These are phyloP conservation scores for Trypoxylon attenuatum DNA, from an alignment of 2,888 invertebrate genomes.

Conservation along the genomic window DNA sequence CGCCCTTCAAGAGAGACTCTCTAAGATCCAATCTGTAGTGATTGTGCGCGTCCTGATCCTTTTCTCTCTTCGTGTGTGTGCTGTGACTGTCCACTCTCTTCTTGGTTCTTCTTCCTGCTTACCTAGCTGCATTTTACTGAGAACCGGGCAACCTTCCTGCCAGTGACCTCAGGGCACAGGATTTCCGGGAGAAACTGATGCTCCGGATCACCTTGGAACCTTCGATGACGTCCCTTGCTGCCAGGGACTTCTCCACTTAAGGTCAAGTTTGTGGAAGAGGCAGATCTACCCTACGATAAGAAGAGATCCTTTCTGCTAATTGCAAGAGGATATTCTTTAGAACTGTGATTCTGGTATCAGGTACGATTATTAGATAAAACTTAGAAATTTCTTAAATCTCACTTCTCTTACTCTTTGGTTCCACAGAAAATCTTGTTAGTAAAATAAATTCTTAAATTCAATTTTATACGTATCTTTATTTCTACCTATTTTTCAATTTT, in stretches of 20 bases:
- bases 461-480: too few relatives aligned
- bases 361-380: too few relatives aligned
- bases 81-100: neutral
- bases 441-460: too few relatives aligned
- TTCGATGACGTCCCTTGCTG: slow-evolving; percentile 41
- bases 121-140: neutral
- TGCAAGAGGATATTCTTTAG: too few relatives aligned
- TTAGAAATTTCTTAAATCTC: too few relatives aligned
- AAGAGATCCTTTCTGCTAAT: too few relatives aligned
- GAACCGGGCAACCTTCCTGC: neutral
- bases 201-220: slow-evolving; percentile 41
- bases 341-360: too few relatives aligned
- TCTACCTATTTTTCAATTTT: too few relatives aligned
- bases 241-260: slow-evolving; percentile 54
- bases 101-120: neutral
- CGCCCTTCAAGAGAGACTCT: slow-evolving; percentile 1
- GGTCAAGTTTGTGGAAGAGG: too few relatives aligned
- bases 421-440: too few relatives aligned
- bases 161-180: neutral
- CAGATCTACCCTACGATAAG: too few relatives aligned
- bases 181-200: slow-evolving; percentile 37
- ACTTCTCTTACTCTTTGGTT: too few relatives aligned
- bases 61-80: slow-evolving; percentile 8
- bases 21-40: neutral
- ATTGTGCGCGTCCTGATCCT: neutral